Percentiles rank a stretch among this genome's conserved stretches.
phyloP scores from a whole-genome alignment of 2,888 invertebrate species.

The Thera obeliscata region DNA sequence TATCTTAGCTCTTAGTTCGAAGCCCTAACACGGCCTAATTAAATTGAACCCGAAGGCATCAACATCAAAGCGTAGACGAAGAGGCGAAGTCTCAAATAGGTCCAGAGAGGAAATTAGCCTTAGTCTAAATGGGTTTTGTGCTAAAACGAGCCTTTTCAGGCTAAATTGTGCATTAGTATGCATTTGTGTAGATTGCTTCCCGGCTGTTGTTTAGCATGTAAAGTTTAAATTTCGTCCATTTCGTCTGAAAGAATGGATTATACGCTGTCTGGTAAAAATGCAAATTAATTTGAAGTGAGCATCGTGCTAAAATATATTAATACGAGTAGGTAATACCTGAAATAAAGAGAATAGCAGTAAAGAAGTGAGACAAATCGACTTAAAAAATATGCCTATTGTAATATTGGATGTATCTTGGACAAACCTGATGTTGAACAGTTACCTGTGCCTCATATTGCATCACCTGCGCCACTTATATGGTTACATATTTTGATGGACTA shows the following conservation, averaged over 20 bases:
- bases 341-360: too few relatives aligned
- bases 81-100: slow-evolving; percentile 21
- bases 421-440: too few relatives aligned
- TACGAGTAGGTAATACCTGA: too few relatives aligned
- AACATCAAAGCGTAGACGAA: slow-evolving; percentile 16
- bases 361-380: too few relatives aligned
- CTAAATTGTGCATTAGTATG: slow-evolving; percentile 50
- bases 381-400: too few relatives aligned
- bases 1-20: slow-evolving; percentile 1
- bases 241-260: slow-evolving; percentile 31
- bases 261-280: slow-evolving; percentile 26
- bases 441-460: too few relatives aligned
- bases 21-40: slow-evolving; percentile 4
- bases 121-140: slow-evolving; percentile 18
- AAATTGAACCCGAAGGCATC: slow-evolving; percentile 9
- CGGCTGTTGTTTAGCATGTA: slow-evolving; percentile 37
- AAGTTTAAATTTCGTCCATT: slow-evolving; percentile 38
- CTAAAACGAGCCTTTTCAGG: slow-evolving; percentile 42
- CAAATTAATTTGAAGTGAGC: not conserved
- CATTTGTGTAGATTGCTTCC: slow-evolving; percentile 44
- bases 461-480: too few relatives aligned
- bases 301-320: too few relatives aligned
- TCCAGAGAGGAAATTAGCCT: slow-evolving; percentile 27
- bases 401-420: too few relatives aligned
- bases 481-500: too few relatives aligned